Base-by-base conservation (phyloP, 2,797 vertebrate genomes). In the Acrossocheilus fasciatus region DNA sequence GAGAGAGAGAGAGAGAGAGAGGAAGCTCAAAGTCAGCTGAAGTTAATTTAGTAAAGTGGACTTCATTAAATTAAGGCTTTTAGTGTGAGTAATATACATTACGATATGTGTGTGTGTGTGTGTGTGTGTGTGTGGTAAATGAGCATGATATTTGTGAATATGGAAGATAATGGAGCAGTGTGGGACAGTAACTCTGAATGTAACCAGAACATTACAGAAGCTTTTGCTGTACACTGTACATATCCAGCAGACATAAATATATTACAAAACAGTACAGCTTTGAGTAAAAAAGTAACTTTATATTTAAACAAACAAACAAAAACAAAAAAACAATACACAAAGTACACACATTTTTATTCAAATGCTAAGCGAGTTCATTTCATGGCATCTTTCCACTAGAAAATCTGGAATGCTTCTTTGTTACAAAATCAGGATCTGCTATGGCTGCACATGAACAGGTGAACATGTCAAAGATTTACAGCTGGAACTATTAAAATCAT, bases 121-220 rank as follows among this genome's bases (percentile, higher is more conserved):
- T 62, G 89, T 89, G 52, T 75, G 73, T 72, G 73, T 68, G 45
- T 73, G 62, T 70, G 86, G 41, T 89, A 57, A 88, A 89, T 87
- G 69, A 62, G 70, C 43, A 69, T 73, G 45, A 20, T 54, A 68
- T 84, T 50, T 77, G 45, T 45, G n/a, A 20, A 45, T 39, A 85
- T 52, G 15, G 34, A 84, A 52, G 75, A 87, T 80, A 39, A 82
- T 74, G 57, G 70, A 83, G 17, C 6, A 23, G 34, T 57, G 41
- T 36, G 76, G 80, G 39, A 62, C 4, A 59, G 66, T 87, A 72
- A 59, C 30, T 76, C 18, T 20, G 18, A 20, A 17, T 82, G 64
- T 81, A 12, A 79, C 68, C 4, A 41, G 30, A 54, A 15, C 30
- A 64, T 14, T 41, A 72, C 36, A 43, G 41, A 70, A 59, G 72